Base-by-base conservation (phyloP, 2,888 invertebrate genomes). In the Leucoma salicis region DNA sequence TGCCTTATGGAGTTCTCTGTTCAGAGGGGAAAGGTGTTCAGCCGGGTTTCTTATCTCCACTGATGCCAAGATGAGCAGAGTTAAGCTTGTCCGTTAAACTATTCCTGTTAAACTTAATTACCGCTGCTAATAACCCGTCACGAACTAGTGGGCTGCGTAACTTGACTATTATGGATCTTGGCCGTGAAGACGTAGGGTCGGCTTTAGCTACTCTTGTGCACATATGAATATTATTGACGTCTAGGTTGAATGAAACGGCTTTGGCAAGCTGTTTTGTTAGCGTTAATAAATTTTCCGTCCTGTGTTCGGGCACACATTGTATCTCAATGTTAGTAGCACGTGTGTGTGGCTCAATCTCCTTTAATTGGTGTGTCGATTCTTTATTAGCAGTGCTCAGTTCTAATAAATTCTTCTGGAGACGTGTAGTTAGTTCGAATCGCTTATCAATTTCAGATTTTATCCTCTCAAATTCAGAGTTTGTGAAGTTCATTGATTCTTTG, bases 191-290 rank as follows among this genome's bases (percentile, higher is more conserved):
- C 8, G 13, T 13, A 8, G 34, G 13, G 14, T 34, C 14, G 1
- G 24, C 5, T 24, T 34, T 34, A 13, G 34, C 24, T n/a, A 24
- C 10, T 34, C 34, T 34, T 1, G 34, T 34, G 16, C 34, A 34
- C 24, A 14, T 13, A 14, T 31, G 31, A 14, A 15, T 31, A 31
- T 31, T 5, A 10, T 31, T 12, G 3, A 5, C 7, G 3, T 12
- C 13, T 11, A 28, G 3, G 7, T 12, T 10, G 13, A 11, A 12
- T 5, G 11, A 12, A 11, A 28, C 28, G 3, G 12, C 12, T 12
- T 28, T 28, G 13, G 12, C 11, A 11, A 28, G 28, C 12, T 28
- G 12, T n/a, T 10, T 25, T 8, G 8, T 25, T n/a, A 25, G n/a
- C n/a, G n/a, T 21, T 21, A 33, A 2, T n/a, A 33, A 12, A 4